Base-by-base conservation (phyloP, 2,797 vertebrate species). In the Parambassis ranga region DNA sequence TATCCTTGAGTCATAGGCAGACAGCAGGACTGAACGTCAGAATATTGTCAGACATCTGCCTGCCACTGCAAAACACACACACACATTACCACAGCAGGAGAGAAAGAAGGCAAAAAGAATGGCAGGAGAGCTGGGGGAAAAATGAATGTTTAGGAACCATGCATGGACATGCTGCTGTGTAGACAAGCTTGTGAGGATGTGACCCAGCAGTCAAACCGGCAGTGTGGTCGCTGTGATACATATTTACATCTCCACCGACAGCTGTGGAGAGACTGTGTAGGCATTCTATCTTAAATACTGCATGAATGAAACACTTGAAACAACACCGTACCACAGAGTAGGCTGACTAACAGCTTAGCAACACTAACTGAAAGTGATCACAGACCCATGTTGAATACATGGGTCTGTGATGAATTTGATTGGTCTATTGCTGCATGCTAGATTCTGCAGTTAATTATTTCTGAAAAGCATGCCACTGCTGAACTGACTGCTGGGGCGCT, bases 21-120 rank as follows among this genome's bases (percentile, higher is more conserved):
- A 87, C 84, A 73, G 85, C 77, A 81, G 81, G 77, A 82, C 63
- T 31, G 61, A 49, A 82, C 67, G 61, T 86, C 77, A 79, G 66
- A 83, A 76, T 81, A 82, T 80, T 87, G 87, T 87, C 85, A 83
- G 84, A 82, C 88, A 84, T 82, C 81, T 84, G 82, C 77, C 79
- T 80, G 78, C 63, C 42, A 69, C 67, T 47, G 41, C 38, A 57
- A 46, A 63, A 65, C 61, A 65, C 37, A 56, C 30, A 58, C 23
- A 48, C 46, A 47, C 6, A 62, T 15, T 46, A 20, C 46, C 61
- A 65, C 48, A 63, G 75, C 66, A 66, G 75, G 47, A 47, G 50
- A 52, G 43, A 57, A 37, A 30, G 37, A 31, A 33, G 41, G 31
- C 31, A 14, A 14, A n/a, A 19, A 43, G 38, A 72, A 28, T 55